Evolutionary conservation across 64 coral and sea anemone species (phyloP), one percentile per base, ranked within the genome.

Genomic region (Porites lutea): DNA sequence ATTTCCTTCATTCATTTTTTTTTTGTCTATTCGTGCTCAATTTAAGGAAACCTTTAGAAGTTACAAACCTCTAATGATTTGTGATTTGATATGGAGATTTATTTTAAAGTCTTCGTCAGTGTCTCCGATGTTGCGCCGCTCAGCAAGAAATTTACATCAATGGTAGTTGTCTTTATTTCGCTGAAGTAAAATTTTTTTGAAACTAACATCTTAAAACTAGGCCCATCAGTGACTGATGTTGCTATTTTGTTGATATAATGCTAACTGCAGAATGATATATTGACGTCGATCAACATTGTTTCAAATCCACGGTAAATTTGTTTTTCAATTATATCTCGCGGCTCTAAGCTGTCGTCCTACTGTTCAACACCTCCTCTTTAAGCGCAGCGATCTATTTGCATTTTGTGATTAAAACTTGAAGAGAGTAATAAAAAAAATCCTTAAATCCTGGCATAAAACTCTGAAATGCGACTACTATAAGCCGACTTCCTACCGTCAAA

Each of bases 391-490:
- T 48, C 15, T 82, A 82, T 84, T 69, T 84, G 81, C 48, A 19
- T 84, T 84, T 84, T 21, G 62, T 84, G 63, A 84, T 84, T 84
- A 68, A 83, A 83, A 83, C 59, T 67, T 51, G 48, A 51, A 19
- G 81, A 64, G 12, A 3, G 45, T n/a, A 50, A 6, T 43, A 68
- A 68, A 67, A 67, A 84, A 65, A 22, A 57, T 78, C 75, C 49
- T 55, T 22, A 20, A 51, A 78, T 78, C 75, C 15, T 52, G 50
- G 59, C 7, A 64, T 5, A 65, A 46, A 83, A 18, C 13, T 2
- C 13, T n/a, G 15, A 65, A 64, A 83, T 65, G 11, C 9, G 60
- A 83, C 16, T 83, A 83, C 62, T 84, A 37, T 37, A 22, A 68
- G 44, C 63, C 11, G 8, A 51, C 81, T 51, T 84, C 81, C 62